Evolutionary conservation across 2,113 vertebrate genomes (phyloP).

Genomic region (Dasypus novemcinctus): DNA sequence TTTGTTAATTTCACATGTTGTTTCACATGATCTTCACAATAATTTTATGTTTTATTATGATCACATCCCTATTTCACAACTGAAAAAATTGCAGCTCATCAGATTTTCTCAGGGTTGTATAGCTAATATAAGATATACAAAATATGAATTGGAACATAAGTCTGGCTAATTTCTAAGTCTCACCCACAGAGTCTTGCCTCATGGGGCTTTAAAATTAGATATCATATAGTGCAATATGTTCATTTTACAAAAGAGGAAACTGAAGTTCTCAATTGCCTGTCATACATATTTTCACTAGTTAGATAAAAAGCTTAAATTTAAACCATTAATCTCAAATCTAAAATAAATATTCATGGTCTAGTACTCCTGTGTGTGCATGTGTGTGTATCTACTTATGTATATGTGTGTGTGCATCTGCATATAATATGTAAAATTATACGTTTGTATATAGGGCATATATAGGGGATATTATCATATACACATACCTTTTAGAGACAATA

Average conservation of each 20-base stretch:
- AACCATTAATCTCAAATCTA: not conserved
- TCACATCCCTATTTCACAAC: constrained; percentile 19
- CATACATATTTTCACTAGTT: not conserved
- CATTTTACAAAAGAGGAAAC: constrained; percentile 12
- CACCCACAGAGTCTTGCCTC: not conserved
- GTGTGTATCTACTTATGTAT: not conserved
- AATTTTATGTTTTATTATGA: constrained; percentile 8
- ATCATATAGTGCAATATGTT: constrained; percentile 14
- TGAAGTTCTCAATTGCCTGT: not conserved
- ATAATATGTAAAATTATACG: not conserved
- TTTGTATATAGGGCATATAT: constrained; percentile 1
- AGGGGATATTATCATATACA: not conserved
- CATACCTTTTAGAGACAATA: constrained; percentile 1
- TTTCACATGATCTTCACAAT: constrained; percentile 16
- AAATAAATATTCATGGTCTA: not conserved
- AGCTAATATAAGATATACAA: constrained; percentile 38
- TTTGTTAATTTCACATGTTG: constrained; percentile 21
- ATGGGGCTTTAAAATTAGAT: constrained; percentile 23
- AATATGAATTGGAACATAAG: not conserved
- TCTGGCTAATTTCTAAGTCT: constrained; percentile 54
- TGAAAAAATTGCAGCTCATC: constrained; percentile 46
- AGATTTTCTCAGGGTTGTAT: constrained; percentile 24
- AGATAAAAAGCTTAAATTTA: constrained; percentile 11
- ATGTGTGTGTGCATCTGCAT: not conserved
- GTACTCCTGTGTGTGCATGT: not conserved